Evolutionary conservation across 1,140 invertebrate species (phyloP).

Genomic region (Saxidomus purpurata): DNA sequence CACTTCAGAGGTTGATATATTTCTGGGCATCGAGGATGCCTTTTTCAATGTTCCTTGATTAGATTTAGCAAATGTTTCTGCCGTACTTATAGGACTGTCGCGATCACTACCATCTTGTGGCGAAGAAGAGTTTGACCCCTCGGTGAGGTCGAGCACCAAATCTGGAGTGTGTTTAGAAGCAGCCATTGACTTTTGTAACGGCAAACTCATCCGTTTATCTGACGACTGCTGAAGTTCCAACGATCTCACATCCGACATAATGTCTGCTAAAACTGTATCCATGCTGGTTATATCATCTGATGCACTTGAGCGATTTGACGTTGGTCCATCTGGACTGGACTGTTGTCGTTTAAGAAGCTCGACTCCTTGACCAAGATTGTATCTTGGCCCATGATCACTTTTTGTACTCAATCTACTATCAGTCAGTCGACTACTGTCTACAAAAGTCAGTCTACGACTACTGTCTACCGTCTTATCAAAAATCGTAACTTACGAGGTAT

Average conservation of each 20-base stretch:
- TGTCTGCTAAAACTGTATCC: constrained; percentile 84
- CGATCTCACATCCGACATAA: constrained; percentile 83
- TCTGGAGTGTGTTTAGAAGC: constrained; percentile 92
- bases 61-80: constrained; percentile 84
- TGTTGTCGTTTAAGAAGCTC: constrained; percentile 68
- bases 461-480: too few relatives aligned
- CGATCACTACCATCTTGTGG: constrained; percentile 75
- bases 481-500: too few relatives aligned
- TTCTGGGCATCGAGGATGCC: constrained; percentile 84
- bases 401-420: constrained; percentile 72
- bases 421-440: constrained; percentile 18
- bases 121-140: constrained; percentile 72
- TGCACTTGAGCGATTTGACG: constrained; percentile 58
- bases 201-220: constrained; percentile 81
- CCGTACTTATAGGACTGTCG: constrained; percentile 82
- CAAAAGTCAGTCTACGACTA: too few relatives aligned
- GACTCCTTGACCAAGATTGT: constrained; percentile 65
- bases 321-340: constrained; percentile 64
- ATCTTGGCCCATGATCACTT: constrained; percentile 64
- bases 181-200: constrained; percentile 85
- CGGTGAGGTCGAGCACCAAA: constrained; percentile 95
- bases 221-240: constrained; percentile 82
- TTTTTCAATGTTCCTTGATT: constrained; percentile 95
- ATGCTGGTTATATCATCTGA: constrained; percentile 84
- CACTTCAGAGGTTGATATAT: constrained; percentile 63